phyloP scores from a whole-genome alignment of 2,113 vertebrate genomes.

The Leptocoma aspasia region DNA sequence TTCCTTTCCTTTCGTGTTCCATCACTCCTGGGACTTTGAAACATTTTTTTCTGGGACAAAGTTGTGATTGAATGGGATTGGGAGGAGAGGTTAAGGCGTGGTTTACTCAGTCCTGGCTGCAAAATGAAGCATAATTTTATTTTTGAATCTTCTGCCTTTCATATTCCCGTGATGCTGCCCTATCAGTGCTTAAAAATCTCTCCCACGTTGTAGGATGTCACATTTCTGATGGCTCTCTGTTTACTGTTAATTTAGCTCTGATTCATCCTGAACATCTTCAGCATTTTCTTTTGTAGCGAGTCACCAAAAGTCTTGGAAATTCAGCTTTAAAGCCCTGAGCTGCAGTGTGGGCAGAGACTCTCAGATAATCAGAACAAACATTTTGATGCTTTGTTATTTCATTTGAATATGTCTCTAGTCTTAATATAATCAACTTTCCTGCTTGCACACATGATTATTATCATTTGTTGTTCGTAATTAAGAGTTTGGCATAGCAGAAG shows the following conservation, averaged over 20 bases:
- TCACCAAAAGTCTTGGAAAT: neutral
- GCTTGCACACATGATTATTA: neutral
- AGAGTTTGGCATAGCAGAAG: neutral
- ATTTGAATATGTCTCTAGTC: neutral
- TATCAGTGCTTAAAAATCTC: neutral
- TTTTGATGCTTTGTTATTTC: neutral
- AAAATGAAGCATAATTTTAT: neutral
- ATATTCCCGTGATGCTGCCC: neutral
- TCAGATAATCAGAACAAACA: neutral
- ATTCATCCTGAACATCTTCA: neutral
- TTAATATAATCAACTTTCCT: neutral
- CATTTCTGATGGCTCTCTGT: neutral
- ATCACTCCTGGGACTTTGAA: too few relatives aligned
- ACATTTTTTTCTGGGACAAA: neutral
- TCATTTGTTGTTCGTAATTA: neutral
- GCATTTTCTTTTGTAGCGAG: neutral
- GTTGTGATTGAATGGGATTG: neutral
- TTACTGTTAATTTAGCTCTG: neutral
- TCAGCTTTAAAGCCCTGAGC: neutral
- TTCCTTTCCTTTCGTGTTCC: too few relatives aligned
- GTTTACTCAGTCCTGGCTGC: neutral
- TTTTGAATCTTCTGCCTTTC: neutral
- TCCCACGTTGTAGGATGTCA: accelerated
- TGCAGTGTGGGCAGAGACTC: neutral
- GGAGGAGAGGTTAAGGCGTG: neutral